Evolutionary conservation across 2,113 vertebrate genomes (phyloP).

Genomic region (Excalfactoria chinensis): DNA sequence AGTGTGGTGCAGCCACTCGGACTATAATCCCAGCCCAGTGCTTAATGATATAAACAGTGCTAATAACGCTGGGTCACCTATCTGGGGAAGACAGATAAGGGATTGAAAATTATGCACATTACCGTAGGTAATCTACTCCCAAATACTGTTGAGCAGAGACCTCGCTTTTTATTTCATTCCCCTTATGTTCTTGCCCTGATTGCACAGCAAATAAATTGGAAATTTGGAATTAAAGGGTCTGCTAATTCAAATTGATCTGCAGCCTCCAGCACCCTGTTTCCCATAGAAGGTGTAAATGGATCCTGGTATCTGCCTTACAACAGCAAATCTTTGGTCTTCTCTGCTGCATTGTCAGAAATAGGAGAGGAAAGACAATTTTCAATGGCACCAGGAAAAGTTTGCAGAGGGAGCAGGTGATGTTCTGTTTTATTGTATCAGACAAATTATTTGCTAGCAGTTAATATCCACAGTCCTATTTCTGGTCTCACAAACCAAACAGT

Average conservation of each 20-base stretch:
- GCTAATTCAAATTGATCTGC: constrained; percentile 44
- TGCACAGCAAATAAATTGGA: constrained; percentile 50
- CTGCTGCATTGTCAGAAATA: background rate
- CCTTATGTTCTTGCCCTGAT: constrained; percentile 39
- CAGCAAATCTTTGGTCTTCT: background rate
- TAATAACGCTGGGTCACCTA: constrained; percentile 78
- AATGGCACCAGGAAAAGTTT: background rate
- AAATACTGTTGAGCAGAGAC: constrained; percentile 34
- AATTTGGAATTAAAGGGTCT: constrained; percentile 38
- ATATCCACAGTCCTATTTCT: constrained; percentile 45
- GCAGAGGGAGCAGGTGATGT: constrained; percentile 48
- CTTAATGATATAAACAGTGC: constrained; percentile 69
- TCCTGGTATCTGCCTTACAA: background rate
- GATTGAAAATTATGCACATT: constrained; percentile 71
- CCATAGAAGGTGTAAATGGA: constrained; percentile 39
- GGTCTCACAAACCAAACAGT: constrained; percentile 28
- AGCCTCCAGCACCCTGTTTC: background rate
- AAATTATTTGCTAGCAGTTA: constrained; percentile 54
- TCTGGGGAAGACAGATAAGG: constrained; percentile 77
- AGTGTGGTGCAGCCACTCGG: background rate
- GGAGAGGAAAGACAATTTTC: background rate
- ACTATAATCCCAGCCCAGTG: constrained; percentile 55
- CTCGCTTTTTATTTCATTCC: constrained; percentile 47
- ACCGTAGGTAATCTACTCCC: constrained; percentile 63
- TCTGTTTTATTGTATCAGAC: constrained; percentile 53